phyloP scores from a whole-genome alignment of 2,797 vertebrate species.

The Craterocephalus amniculus region DNA sequence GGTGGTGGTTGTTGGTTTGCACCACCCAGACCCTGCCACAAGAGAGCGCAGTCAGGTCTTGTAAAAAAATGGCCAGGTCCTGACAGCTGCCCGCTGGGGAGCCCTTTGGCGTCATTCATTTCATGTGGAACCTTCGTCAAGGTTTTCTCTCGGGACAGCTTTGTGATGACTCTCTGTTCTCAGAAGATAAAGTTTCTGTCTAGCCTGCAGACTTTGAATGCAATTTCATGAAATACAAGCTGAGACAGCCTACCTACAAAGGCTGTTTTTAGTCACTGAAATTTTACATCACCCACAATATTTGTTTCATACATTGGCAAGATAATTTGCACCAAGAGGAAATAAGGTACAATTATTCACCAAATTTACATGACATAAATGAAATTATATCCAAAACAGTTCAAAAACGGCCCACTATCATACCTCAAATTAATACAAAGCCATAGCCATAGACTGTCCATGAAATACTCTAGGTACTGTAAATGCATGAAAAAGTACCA shows the following conservation, averaged over 20 bases:
- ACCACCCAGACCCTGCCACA: background rate
- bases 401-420: background rate
- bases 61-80: slow-evolving; percentile 7
- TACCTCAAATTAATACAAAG: background rate
- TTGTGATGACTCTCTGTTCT: slow-evolving; percentile 40
- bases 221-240: slow-evolving; percentile 26
- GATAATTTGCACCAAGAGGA: background rate
- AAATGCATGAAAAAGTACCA: slow-evolving; percentile 33
- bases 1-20: background rate
- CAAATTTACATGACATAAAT: slow-evolving; percentile 4
- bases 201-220: slow-evolving; percentile 32
- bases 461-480: slow-evolving; percentile 48
- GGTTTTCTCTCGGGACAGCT: slow-evolving; percentile 21
- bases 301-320: background rate
- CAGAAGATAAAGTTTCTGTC: slow-evolving; percentile 48
- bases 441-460: slow-evolving; percentile 11
- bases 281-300: slow-evolving; percentile 11
- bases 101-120: slow-evolving; percentile 27
- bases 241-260: background rate
- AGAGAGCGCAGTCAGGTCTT: slow-evolving; percentile 25
- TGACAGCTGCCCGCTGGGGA: background rate
- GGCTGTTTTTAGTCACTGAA: slow-evolving; percentile 3
- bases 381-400: slow-evolving; percentile 1
- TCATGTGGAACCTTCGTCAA: slow-evolving; percentile 52
- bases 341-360: background rate